Base-by-base conservation (phyloP, 2,113 vertebrate genomes). In the Phaetusa simplex region DNA sequence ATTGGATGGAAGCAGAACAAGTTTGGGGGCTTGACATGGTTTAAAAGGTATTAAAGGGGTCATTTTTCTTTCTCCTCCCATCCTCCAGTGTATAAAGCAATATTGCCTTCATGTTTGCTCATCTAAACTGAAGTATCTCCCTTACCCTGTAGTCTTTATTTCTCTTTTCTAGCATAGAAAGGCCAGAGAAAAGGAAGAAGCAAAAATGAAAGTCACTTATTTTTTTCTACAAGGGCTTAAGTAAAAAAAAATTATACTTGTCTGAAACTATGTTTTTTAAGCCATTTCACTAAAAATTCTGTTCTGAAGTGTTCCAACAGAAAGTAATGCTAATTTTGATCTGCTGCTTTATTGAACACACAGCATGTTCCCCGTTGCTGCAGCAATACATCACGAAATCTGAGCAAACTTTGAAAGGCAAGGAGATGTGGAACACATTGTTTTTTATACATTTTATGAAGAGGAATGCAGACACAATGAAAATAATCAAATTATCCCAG, bases 351-450 rank as follows among this genome's bases (percentile, higher is more conserved):
- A 56, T 61, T 80, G 56, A 61, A 66, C 21, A 9, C 19, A 14
- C 6, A 70, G 8, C 34, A 34, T 9, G 8, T 47, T 82, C 40
- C 45, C 64, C 1, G 5, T 30, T 83, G 45, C 40, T 89, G 65
- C 43, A 71, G 52, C 43, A 64, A 24, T 9, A 47, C 14, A 34
- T 59, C 30, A 36, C 42, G 55, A 70, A 80, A 88, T 52, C 72
- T 55, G 59, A 88, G 70, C 36, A 79, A 93, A 67, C 11, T 15
- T 86, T 76, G 74, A 43, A 91, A 90, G 64, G 24, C n/a, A 83
- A 64, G 50, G 36, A 74, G n/a, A 29, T 40, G 42, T 50, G 38
- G 14, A 82, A 42, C 0, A 0, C 12, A 5, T 27, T 62, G 19
- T n/a, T 73, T 86, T 66, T 61, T 6, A 26, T 23, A 30, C 2